A percentile compares a stretch with the other conserved stretches of the same genome.
Conservation (phyloP, 2,113 vertebrate species). For the Peucedramus taeniatus region DNA sequence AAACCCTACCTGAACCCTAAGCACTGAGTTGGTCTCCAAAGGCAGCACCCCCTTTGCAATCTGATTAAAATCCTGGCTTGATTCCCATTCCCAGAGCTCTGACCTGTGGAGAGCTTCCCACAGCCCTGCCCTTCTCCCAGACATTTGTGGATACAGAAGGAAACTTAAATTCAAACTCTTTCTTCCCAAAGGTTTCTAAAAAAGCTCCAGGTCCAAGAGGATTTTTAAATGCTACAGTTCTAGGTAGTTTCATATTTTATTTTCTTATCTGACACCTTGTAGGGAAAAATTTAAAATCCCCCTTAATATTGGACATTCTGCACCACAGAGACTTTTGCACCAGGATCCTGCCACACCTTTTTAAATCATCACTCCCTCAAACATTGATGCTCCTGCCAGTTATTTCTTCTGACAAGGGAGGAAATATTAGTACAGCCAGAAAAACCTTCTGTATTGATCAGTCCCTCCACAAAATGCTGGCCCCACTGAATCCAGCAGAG, state of each 20-base stretch:
- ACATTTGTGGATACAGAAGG: not conserved
- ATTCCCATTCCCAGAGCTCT: not conserved
- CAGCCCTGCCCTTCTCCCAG: not conserved
- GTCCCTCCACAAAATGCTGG: not conserved
- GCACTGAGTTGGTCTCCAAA: not conserved
- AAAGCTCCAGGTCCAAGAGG: not conserved
- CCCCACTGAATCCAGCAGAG: not conserved
- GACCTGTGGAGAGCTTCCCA: not conserved
- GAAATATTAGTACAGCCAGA: not conserved
- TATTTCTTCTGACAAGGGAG: not conserved
- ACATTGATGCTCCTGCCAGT: not conserved
- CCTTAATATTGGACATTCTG: not conserved
- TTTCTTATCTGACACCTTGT: not conserved
- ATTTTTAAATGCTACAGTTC: not conserved
- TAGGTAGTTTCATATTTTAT: not conserved
- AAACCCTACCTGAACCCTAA: not conserved
- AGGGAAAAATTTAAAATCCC: not conserved
- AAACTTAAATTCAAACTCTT: not conserved
- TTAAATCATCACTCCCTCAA: not conserved
- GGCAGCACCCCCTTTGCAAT: not conserved
- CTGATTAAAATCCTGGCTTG: not conserved
- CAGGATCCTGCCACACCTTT: not conserved
- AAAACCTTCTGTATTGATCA: not conserved
- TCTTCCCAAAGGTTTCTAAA: not conserved
- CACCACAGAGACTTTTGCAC: not conserved